Conservation (phyloP, 2,113 vertebrate genomes). For the Neolamprologus tretocephalus region DNA sequence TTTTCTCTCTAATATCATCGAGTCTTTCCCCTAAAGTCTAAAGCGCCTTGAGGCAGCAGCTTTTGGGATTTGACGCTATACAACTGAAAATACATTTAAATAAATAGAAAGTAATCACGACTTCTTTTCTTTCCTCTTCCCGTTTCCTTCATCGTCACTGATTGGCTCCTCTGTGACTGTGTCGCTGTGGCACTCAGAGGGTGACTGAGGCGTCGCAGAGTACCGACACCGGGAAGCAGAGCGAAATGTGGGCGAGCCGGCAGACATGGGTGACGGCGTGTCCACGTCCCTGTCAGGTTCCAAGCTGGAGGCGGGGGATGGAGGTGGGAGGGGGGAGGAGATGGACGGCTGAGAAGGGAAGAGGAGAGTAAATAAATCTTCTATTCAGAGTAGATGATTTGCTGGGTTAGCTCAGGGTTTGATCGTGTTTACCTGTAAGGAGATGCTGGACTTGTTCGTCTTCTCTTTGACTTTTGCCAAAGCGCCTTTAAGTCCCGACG, state of each 20-base stretch:
- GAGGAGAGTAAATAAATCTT: neutral
- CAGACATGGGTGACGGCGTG: constrained; percentile 42
- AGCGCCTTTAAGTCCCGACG: constrained; percentile 64
- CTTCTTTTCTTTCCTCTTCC: constrained; percentile 11
- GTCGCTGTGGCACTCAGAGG: neutral
- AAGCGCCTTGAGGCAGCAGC: neutral
- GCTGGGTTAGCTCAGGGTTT: neutral
- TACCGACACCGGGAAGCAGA: constrained; percentile 26
- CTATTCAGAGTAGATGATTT: neutral
- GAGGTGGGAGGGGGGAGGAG: constrained; percentile 50
- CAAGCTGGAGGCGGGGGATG: constrained; percentile 29
- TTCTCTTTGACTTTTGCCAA: constrained; percentile 77
- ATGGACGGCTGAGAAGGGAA: constrained; percentile 56
- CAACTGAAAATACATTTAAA: neutral
- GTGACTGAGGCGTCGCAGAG: constrained; percentile 48
- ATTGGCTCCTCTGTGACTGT: constrained; percentile 21
- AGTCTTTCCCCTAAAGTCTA: neutral
- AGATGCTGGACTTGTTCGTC: constrained; percentile 73
- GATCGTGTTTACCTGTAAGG: constrained; percentile 55
- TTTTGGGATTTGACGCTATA: neutral
- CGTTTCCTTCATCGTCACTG: neutral
- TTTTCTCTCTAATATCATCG: neutral
- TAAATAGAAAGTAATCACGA: neutral
- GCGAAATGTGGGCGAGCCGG: constrained; percentile 44
- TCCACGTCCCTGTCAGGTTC: constrained; percentile 27